Evolutionary conservation across 64 coral and sea anemone genomes (phyloP).

Genomic region (Hydrozoanthus tunicans): DNA sequence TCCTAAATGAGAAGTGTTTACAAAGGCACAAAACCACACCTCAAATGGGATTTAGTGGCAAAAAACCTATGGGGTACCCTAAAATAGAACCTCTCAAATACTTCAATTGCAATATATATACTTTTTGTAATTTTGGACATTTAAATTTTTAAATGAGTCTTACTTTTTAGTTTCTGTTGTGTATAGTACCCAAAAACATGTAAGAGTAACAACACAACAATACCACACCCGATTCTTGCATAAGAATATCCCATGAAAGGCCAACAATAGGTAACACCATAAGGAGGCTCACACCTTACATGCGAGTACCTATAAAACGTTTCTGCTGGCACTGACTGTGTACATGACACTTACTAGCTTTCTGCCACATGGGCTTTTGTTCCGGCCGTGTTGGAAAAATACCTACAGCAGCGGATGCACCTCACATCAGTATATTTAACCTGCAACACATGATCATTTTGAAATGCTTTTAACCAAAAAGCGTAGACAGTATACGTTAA

Average conservation of each 20-base stretch:
- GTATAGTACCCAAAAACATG: not conserved
- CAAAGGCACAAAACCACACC: not conserved
- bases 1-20: not conserved
- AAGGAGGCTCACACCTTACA: not conserved
- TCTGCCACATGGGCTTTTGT: conserved; percentile 1
- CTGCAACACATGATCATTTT: conserved; percentile 5
- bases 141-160: not conserved
- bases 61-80: not conserved
- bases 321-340: conserved; percentile 5
- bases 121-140: not conserved
- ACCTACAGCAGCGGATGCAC: not conserved
- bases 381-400: not conserved
- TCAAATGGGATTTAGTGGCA: not conserved
- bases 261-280: not conserved
- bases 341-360: not conserved
- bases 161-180: not conserved
- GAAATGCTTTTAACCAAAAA: conserved; percentile 5
- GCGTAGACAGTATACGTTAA: not conserved
- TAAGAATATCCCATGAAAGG: not conserved
- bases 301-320: conserved; percentile 4
- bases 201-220: not conserved
- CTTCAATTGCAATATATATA: not conserved
- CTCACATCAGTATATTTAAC: not conserved
- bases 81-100: conserved; percentile 9
- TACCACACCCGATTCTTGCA: not conserved